These are phyloP conservation scores for Tricholauxania praeusta DNA, from an alignment of 2,888 invertebrate genomes.

Conservation along the genomic window DNA sequence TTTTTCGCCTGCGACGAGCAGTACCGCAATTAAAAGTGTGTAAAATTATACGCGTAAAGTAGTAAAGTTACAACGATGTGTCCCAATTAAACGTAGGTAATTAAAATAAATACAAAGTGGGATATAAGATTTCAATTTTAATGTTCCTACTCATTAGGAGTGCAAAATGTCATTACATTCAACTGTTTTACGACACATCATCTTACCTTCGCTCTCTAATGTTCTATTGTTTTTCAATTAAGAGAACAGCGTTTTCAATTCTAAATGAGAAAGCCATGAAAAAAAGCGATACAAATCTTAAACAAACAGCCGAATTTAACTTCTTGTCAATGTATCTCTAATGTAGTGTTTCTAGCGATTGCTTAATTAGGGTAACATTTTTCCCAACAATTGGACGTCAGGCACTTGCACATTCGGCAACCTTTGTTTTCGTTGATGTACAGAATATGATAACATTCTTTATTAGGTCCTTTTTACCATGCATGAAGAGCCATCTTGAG, in stretches of 20 bases:
- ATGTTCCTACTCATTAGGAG: background rate
- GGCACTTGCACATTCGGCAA: no score
- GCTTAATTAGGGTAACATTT: no score
- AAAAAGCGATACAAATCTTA: conserved; percentile 27
- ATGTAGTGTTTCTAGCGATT: conserved; percentile 3
- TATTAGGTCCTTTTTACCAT: no score
- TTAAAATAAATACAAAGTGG: background rate
- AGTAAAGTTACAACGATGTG: conserved; percentile 20
- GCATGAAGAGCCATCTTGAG: no score
- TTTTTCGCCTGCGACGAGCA: background rate
- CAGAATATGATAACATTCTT: no score
- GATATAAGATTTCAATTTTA: background rate
- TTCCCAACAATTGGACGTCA: no score
- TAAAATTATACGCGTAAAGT: conserved; percentile 14
- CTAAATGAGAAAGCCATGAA: background rate
- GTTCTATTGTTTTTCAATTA: conserved; percentile 30
- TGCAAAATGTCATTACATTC: background rate
- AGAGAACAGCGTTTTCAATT: background rate
- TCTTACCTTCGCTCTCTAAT: background rate
- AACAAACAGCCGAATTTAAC: conserved; percentile 29
- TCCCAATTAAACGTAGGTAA: background rate
- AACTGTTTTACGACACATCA: background rate
- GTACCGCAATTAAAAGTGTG: background rate
- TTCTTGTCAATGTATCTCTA: conserved; percentile 24
- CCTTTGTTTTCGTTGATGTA: no score